Base-by-base conservation (phyloP, 2,113 vertebrate genomes). In the Amphiprion ocellaris region DNA sequence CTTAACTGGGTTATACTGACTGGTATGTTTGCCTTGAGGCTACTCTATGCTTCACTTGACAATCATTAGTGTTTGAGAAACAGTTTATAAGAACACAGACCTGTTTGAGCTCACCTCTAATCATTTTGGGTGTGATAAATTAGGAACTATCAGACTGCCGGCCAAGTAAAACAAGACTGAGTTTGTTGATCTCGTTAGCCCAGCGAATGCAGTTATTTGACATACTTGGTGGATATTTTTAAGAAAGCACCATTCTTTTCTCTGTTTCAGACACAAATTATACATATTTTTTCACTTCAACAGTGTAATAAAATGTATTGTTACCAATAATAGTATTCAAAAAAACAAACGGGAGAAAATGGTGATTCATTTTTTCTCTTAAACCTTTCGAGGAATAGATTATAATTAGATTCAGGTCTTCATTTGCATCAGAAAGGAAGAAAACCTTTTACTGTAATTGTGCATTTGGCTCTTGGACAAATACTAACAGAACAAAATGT, bases 211-310 rank as follows among this genome's bases (percentile, higher is more conserved):
- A 39, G 17, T 24, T 44, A 49, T 75, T 70, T 49, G 23, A 70
- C 26, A 59, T 55, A 67, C 82, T 88, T 86, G 33, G 78, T 84
- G 56, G 66, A 79, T 78, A 62, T 81, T 87, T 73, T 71, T 52
- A 71, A 79, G 39, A 24, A 10, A 39, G 15, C 28, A 19, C 28
- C 2, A 26, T 46, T 46, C 12, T 50, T 23, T 69, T 37, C 33
- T 56, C 1, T 44, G 10, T 23, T 60, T 1, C 33, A 75, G 69
- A 24, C 63, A 33, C 16, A 52, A n/a, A n/a, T 37, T 8, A 21
- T 3, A 21, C 1, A n/a, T 21, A 1, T 3, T 5, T 7, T 52
- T 52, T n/a, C 16, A 10, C 19, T 15, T 52, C 5, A 10, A n/a
- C 9, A 4, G 28, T 56, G 19, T 50, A 21, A 30, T 16, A 30